A percentile compares a stretch with the other conserved stretches of the same genome.
Evolutionary conservation across 2,888 invertebrate genomes (phyloP).

Genomic region (Heteromurus nitidus): DNA sequence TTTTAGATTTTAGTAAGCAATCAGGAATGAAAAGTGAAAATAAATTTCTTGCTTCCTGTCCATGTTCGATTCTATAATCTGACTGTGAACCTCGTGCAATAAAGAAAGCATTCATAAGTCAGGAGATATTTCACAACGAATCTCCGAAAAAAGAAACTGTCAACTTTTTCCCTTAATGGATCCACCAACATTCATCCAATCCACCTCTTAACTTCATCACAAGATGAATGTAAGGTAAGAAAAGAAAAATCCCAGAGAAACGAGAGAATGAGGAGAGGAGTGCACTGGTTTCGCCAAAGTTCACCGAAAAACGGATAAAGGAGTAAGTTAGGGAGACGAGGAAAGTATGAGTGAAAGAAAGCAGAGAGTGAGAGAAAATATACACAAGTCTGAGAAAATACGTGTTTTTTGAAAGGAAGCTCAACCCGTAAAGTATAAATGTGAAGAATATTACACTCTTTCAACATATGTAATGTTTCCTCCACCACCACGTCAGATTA

Average conservation of each 20-base stretch:
- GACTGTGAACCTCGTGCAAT: too few relatives aligned
- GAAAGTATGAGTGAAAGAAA: background rate
- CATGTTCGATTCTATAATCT: too few relatives aligned
- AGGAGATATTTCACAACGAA: too few relatives aligned
- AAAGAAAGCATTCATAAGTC: too few relatives aligned
- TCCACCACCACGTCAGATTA: constrained; percentile 44
- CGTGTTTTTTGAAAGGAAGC: constrained; percentile 1
- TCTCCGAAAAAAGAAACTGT: background rate
- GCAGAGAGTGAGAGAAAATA: too few relatives aligned
- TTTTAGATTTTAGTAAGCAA: too few relatives aligned
- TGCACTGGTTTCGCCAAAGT: constrained; percentile 7
- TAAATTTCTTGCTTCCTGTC: too few relatives aligned
- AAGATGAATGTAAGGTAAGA: background rate
- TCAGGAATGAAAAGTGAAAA: too few relatives aligned
- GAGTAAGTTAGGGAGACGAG: background rate
- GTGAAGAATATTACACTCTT: constrained; percentile 52
- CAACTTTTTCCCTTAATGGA: background rate
- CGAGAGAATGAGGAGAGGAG: background rate
- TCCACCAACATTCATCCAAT: constrained; percentile 8
- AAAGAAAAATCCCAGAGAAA: background rate
- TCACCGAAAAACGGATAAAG: constrained; percentile 17
- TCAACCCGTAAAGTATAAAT: constrained; percentile 27
- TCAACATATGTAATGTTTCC: constrained; percentile 46
- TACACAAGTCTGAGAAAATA: background rate
- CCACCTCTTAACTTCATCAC: constrained; percentile 1